Evolutionary conservation across 2,797 vertebrate genomes (phyloP), one percentile per base, ranked within the genome.

Genomic region (Onychomys arenicola): DNA sequence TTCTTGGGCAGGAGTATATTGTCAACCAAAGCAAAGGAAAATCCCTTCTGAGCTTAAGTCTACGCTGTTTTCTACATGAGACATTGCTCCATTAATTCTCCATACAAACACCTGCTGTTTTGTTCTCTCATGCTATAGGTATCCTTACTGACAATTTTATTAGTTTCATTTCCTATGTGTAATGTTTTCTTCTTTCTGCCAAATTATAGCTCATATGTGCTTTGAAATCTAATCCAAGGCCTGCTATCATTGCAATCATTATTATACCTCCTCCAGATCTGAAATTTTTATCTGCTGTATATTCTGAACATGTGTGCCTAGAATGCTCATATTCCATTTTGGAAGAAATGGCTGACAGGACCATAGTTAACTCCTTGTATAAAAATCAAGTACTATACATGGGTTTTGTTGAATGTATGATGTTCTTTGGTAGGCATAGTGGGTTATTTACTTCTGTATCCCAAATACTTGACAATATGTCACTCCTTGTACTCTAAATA

Each of bases 1-100:
- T 93, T 83, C 82, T 91, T 90, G 61, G 80, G 46, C n/a, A 75
- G 29, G 27, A 57, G 73, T 92, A 77, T 63, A 25, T 94, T 97
- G 92, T 52, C 46, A 94, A 85, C 88, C 37, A 83, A 93, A 85
- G 59, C 17, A 29, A 93, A 43, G 71, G 13, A 93, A 94, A 88
- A 73, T 57, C 37, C 14, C 43, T 75, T 52, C 32, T 76, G 89
- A 90, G 52, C 89, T 80, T 73, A 91, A 93, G 43, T 52, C 16
- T 19, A 29, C 77, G 0, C 34, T 55, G 91, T 55, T 76, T 92
- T 88, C 34, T 37, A 57, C 32, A 10, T 37, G 37, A 46, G 61
- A 13, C 40, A 91, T 86, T 89, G 91, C 69, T 85, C 89, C 65
- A 80, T 84, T 81, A 52, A 43, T 7, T 43, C 19, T 81, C 32